Base-by-base conservation (phyloP, 2,888 invertebrate species). In the Cerceris rybyensis region DNA sequence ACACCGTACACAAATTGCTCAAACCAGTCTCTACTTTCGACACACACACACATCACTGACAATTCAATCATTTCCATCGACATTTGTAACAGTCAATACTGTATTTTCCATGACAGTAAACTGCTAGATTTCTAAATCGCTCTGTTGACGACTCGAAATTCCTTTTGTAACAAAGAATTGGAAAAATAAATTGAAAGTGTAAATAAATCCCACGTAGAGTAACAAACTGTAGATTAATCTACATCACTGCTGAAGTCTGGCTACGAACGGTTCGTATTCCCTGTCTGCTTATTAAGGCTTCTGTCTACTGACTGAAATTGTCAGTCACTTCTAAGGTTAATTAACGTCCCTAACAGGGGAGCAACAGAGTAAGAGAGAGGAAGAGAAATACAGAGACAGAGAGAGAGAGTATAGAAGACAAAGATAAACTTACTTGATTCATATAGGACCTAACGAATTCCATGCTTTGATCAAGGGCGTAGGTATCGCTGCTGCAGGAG, bases 391-490 rank as follows among this genome's bases (percentile, higher is more conserved):
- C n/a, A n/a, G n/a, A n/a, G n/a, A 43, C 43, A 46, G 11, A 46
- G 2, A 11, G 11, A 46, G 9, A 11, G 11, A 11, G 1, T 1
- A 46, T 8, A 46, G 46, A 46, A 46, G 11, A 46, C 6, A 50
- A 50, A 50, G 13, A n/a, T 8, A 6, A 8, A 77, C 84, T 87
- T 88, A 93, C 94, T 92, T 94, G 93, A 86, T 94, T 93, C 94
- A 94, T 94, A 86, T 94, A 94, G 52, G 93, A 93, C 83, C 94
- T 91, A 42, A 96, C 95, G 87, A 96, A 95, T 85, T 95, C 94
- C 91, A 96, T 94, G 50, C 95, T 94, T 88, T 96, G 95, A 87
- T 96, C 95, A 28, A 96, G 92, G 0, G 96, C 96, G 84, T 95
- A 94, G 0, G 94, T 94, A 74, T 95, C 95, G 78, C 95, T 95